Percentiles rank a stretch among this genome's conserved stretches.
These are phyloP conservation scores for Indicator maculatus DNA, from an alignment of 2,113 vertebrate species.

Conservation along the genomic window DNA sequence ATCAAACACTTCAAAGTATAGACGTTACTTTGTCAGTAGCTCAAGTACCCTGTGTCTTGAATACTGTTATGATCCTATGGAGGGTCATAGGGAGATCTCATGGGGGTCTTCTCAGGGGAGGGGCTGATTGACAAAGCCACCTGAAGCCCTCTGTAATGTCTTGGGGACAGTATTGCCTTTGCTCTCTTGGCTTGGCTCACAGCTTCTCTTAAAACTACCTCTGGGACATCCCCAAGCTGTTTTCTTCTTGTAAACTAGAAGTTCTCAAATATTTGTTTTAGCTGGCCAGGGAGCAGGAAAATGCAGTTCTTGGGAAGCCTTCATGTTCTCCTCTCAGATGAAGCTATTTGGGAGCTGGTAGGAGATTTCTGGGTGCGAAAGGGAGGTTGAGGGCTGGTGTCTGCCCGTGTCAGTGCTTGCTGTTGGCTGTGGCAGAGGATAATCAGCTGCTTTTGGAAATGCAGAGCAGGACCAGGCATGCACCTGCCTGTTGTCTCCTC, in stretches of 20 bases:
- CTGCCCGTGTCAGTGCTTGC: accelerated
- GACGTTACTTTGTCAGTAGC: not conserved
- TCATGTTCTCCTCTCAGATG: not conserved
- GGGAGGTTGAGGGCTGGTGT: not conserved
- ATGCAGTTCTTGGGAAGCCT: not conserved
- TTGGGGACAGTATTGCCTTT: not conserved
- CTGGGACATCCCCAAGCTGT: not conserved
- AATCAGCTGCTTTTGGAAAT: not conserved
- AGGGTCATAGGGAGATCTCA: not conserved
- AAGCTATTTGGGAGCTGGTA: not conserved
- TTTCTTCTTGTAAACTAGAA: not conserved
- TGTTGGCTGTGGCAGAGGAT: not conserved
- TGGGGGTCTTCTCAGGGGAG: not conserved
- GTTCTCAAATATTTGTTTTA: not conserved
- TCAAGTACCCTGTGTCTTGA: accelerated
- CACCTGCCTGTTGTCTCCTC: not conserved
- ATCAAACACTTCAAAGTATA: not conserved
- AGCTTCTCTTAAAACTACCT: not conserved
- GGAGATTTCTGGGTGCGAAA: not conserved
- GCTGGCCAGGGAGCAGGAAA: not conserved
- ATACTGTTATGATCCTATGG: not conserved
- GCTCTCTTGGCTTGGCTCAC: not conserved
- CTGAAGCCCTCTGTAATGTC: not conserved
- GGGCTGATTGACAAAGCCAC: not conserved
- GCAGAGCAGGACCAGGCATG: not conserved